These are phyloP conservation scores for Corydoras maculifer DNA, from an alignment of 2,113 vertebrate genomes.

Conservation along the genomic window DNA sequence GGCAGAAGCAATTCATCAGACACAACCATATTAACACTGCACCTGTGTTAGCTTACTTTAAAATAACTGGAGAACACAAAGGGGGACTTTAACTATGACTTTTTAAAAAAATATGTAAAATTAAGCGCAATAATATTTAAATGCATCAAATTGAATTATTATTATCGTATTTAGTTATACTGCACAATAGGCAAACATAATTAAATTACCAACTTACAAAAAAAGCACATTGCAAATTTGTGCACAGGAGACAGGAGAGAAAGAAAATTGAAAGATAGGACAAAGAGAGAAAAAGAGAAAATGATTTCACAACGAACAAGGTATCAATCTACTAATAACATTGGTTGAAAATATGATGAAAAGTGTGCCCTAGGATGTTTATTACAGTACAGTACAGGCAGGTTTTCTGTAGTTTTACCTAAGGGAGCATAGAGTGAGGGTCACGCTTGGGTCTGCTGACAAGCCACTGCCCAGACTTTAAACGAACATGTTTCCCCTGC, in stretches of 20 bases:
- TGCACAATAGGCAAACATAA: neutral
- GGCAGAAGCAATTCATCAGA: constrained; percentile 15
- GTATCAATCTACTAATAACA: too few relatives aligned
- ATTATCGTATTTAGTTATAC: too few relatives aligned
- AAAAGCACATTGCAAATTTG: too few relatives aligned
- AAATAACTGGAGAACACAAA: constrained; percentile 1
- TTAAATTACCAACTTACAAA: constrained; percentile 36
- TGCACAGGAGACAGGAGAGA: too few relatives aligned
- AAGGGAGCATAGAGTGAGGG: constrained; percentile 45
- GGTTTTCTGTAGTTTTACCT: constrained; percentile 52
- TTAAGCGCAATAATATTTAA: neutral
- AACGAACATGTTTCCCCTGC: constrained; percentile 39
- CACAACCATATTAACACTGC: constrained; percentile 11
- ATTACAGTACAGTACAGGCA: constrained; percentile 38
- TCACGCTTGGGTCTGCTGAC: constrained; percentile 42
- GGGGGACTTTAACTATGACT: neutral
- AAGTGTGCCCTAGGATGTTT: constrained; percentile 38
- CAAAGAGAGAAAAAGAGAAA: too few relatives aligned
- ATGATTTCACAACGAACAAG: neutral
- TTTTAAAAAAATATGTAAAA: neutral
- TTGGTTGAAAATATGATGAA: constrained; percentile 27
- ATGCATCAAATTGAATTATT: too few relatives aligned
- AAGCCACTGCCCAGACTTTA: constrained; percentile 36
- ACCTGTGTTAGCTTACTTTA: constrained; percentile 2
- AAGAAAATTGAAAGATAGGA: too few relatives aligned